These are phyloP conservation scores for Danionella cerebrum DNA, from an alignment of 2,113 vertebrate species.

Conservation along the genomic window DNA sequence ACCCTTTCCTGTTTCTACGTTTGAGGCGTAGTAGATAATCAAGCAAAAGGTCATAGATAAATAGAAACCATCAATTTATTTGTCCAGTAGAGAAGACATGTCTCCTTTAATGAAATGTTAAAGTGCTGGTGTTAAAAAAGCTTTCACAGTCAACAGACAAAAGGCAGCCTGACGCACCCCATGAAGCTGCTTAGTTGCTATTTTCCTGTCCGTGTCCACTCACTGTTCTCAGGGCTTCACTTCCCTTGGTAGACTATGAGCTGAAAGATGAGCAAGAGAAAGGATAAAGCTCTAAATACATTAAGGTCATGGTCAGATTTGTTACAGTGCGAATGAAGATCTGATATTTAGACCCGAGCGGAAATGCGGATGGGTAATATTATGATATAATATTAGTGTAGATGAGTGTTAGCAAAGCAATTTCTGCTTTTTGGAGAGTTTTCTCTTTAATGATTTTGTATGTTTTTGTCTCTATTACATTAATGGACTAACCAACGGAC, in stretches of 20 bases:
- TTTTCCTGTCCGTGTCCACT: neutral
- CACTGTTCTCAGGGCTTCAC: neutral
- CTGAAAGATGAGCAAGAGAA: neutral
- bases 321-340: neutral
- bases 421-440: too few relatives aligned
- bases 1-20: too few relatives aligned
- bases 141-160: slow-evolving; percentile 29
- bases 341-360: neutral
- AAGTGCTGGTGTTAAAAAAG: neutral
- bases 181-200: neutral
- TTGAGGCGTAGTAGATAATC: too few relatives aligned
- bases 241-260: neutral
- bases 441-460: neutral
- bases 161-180: neutral
- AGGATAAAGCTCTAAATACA: neutral
- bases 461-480: neutral
- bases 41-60: too few relatives aligned
- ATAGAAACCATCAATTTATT: too few relatives aligned
- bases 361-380: neutral
- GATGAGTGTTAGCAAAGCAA: too few relatives aligned
- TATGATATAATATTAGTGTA: too few relatives aligned
- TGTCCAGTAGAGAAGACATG: neutral
- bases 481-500: too few relatives aligned
- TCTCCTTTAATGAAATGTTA: neutral
- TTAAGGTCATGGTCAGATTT: neutral